A percentile compares a stretch with the other conserved stretches of the same genome.
These are phyloP conservation scores for Nebria ingens DNA, from an alignment of 1,140 invertebrate species.

Conservation along the genomic window DNA sequence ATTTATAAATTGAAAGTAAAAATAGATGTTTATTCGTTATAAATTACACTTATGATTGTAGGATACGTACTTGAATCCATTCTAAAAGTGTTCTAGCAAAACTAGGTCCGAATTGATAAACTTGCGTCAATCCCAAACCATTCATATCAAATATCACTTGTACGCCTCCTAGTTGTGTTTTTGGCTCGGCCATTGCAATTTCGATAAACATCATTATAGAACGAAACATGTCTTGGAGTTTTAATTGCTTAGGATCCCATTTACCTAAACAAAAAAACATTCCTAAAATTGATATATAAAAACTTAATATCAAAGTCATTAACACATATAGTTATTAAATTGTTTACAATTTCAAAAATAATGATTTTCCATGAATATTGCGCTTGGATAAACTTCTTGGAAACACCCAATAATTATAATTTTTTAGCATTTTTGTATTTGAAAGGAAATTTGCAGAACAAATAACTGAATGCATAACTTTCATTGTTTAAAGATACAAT, in stretches of 20 bases:
- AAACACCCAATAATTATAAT: too few species aligned
- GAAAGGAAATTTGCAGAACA: too few species aligned
- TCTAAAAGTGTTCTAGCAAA: conserved; percentile 52
- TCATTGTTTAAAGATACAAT: too few species aligned
- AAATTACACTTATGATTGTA: not conserved
- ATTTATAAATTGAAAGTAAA: not conserved
- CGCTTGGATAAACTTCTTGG: too few species aligned
- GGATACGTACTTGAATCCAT: conserved; percentile 55
- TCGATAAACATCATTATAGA: conserved; percentile 46
- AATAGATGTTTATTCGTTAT: not conserved
- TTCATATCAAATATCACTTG: conserved; percentile 58
- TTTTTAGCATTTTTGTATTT: too few species aligned
- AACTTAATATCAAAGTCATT: too few species aligned
- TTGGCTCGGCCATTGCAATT: conserved; percentile 48
- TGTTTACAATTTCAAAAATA: too few species aligned
- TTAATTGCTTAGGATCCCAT: conserved; percentile 53
- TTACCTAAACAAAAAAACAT: conserved; percentile 35
- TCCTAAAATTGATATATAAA: not conserved
- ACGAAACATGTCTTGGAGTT: conserved; percentile 45
- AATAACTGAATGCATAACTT: too few species aligned
- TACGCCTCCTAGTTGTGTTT: conserved; percentile 49
- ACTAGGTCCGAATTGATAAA: conserved; percentile 58
- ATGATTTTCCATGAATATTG: too few species aligned
- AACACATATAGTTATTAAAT: too few species aligned
- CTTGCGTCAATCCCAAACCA: conserved; percentile 51